Conservation (phyloP, 2,797 vertebrate species). For the Trachops cirrhosus region DNA sequence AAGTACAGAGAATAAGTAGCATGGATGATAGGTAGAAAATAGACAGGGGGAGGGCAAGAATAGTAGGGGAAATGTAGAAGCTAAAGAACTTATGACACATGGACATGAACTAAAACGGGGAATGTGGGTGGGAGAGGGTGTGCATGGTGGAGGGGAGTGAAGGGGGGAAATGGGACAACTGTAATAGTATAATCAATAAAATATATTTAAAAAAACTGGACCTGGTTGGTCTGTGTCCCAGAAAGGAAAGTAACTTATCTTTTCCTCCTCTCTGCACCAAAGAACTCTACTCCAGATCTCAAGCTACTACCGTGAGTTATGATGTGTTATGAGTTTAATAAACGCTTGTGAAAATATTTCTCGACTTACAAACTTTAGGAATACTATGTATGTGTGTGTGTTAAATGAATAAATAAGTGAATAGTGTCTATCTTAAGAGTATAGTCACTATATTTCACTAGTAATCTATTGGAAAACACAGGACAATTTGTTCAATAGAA, state of each 20-base stretch:
- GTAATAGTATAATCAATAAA: too few relatives aligned
- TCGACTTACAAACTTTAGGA: neutral
- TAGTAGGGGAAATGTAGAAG: too few relatives aligned
- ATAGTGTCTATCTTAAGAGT: neutral
- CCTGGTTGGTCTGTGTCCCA: neutral
- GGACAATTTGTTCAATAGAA: neutral
- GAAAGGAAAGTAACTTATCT: neutral
- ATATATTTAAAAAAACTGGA: neutral
- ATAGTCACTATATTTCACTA: neutral
- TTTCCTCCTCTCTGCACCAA: neutral
- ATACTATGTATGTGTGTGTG: neutral
- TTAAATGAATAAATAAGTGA: neutral
- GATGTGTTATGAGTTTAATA: neutral
- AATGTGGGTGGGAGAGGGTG: too few relatives aligned
- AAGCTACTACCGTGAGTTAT: neutral
- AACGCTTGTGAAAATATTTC: neutral
- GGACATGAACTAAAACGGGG: too few relatives aligned
- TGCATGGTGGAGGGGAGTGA: too few relatives aligned
- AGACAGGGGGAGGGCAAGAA: too few relatives aligned
- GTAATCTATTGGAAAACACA: neutral
- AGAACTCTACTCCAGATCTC: neutral
- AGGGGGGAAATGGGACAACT: too few relatives aligned
- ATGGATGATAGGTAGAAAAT: too few relatives aligned
- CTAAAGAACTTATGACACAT: too few relatives aligned
- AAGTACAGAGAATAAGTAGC: too few relatives aligned